phyloP scores from a whole-genome alignment of 1,140 invertebrate species.

The Formica exsecta region DNA sequence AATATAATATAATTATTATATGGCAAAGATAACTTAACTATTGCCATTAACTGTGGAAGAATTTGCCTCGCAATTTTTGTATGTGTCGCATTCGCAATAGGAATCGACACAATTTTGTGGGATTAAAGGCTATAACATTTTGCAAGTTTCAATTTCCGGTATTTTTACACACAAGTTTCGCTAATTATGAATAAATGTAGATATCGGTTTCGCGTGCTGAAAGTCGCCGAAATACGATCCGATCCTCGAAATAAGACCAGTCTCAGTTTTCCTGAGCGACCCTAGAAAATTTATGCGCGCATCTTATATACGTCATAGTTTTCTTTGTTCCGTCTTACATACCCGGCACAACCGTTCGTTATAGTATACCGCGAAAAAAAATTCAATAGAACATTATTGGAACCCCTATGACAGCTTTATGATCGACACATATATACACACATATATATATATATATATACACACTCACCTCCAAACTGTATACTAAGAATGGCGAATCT shows the following conservation, averaged over 20 bases:
- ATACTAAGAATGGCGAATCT: slow-evolving; percentile 95
- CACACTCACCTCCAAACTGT: slow-evolving; percentile 92
- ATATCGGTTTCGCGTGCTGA: neutral
- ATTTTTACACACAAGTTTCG: neutral
- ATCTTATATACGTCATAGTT: neutral
- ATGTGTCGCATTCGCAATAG: no score
- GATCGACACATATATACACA: neutral
- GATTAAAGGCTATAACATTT: neutral
- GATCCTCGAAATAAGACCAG: neutral
- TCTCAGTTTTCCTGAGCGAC: neutral
- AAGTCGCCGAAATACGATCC: neutral
- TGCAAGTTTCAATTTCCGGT: neutral
- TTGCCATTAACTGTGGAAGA: neutral
- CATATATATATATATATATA: no score
- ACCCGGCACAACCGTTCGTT: neutral
- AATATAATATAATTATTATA: no score
- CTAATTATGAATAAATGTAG: neutral
- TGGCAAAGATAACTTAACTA: no score
- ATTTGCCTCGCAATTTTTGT: neutral
- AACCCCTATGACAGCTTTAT: neutral
- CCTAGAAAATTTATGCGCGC: neutral
- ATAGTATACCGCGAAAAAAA: neutral
- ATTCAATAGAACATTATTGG: neutral
- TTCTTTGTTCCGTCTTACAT: neutral
- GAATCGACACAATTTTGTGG: neutral